These are phyloP conservation scores for Noctua pronuba DNA, from an alignment of 2,888 invertebrate species.

Conservation along the genomic window DNA sequence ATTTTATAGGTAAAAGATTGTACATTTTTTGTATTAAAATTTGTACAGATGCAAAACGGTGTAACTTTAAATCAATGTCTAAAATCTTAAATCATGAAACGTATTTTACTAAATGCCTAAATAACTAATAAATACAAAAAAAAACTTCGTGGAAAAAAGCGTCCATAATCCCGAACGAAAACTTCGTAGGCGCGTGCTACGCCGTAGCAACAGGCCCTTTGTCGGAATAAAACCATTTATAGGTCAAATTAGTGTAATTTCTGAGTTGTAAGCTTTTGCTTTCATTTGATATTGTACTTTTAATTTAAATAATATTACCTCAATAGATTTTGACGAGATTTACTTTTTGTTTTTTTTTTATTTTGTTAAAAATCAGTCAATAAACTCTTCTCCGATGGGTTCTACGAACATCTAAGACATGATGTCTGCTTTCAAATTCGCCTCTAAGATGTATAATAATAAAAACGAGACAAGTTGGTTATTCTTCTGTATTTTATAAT, in stretches of 20 bases:
- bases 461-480: constrained; percentile 27
- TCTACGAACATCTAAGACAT: neutral
- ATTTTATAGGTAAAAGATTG: neutral
- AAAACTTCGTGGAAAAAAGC: neutral
- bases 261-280: neutral
- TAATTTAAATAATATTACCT: neutral
- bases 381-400: neutral
- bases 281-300: neutral
- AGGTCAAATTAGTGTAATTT: neutral
- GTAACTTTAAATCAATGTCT: neutral
- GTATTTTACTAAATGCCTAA: neutral
- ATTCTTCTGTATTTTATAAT: constrained; percentile 54
- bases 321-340: neutral
- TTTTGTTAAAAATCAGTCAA: neutral
- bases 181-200: constrained; percentile 70
- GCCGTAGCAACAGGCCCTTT: constrained; percentile 66
- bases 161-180: constrained; percentile 30
- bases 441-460: constrained; percentile 16
- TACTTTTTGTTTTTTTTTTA: neutral
- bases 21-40: neutral
- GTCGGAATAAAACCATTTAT: constrained; percentile 5
- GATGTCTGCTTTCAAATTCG: constrained; percentile 9
- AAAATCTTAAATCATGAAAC: neutral
- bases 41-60: neutral
- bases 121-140: neutral